A percentile compares a stretch with the other conserved stretches of the same genome.
These are phyloP conservation scores for Eulemur albifrons DNA, from an alignment of 2,797 vertebrate genomes.

Conservation along the genomic window DNA sequence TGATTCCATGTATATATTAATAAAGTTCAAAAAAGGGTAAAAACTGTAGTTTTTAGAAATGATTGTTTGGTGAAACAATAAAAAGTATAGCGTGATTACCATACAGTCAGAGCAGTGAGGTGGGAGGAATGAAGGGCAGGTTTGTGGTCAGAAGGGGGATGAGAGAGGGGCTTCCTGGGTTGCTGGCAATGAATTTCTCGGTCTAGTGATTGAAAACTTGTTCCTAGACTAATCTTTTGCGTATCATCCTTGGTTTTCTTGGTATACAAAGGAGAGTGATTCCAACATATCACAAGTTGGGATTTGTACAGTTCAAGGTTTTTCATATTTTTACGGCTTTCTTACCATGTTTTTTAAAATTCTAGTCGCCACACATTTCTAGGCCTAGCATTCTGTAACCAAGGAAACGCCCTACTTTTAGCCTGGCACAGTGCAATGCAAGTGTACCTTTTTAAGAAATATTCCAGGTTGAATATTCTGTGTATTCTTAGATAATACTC, in stretches of 20 bases:
- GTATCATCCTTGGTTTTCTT: not conserved
- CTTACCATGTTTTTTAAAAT: slow-evolving; percentile 43
- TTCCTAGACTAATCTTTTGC: not conserved
- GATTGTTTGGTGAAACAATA: not conserved
- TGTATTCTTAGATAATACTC: slow-evolving; percentile 59
- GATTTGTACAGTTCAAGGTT: not conserved
- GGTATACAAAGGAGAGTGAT: not conserved
- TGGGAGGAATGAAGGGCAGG: not conserved
- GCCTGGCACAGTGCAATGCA: slow-evolving; percentile 18
- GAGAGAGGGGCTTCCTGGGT: not conserved
- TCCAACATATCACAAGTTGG: not conserved
- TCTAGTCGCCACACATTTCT: slow-evolving; percentile 57
- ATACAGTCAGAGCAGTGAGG: not conserved
- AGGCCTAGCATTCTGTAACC: slow-evolving; percentile 53
- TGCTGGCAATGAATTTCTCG: not conserved
- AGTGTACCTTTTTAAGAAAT: slow-evolving; percentile 36
- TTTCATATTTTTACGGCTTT: slow-evolving; percentile 42
- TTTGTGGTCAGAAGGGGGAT: not conserved
- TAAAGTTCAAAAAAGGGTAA: not conserved
- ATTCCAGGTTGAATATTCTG: slow-evolving; percentile 45
- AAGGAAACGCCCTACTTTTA: slow-evolving; percentile 61
- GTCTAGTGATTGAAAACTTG: not conserved
- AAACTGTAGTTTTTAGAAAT: slow-evolving; percentile 2
- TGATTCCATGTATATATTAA: not conserved
- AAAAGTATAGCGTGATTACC: not conserved